phyloP scores from a whole-genome alignment of 2,113 vertebrate genomes.

The Dipodomys merriami region DNA sequence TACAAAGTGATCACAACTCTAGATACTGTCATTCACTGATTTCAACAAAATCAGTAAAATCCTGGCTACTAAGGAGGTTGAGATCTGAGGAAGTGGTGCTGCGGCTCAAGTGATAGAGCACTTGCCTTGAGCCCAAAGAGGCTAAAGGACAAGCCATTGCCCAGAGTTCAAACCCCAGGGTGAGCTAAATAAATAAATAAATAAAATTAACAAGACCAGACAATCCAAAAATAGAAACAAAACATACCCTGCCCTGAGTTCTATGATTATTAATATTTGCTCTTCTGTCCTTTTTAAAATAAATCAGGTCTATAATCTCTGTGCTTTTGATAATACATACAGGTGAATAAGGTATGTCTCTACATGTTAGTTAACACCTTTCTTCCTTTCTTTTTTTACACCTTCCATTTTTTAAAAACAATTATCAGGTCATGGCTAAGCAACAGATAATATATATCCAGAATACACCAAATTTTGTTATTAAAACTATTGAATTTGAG shows the following conservation, averaged over 20 bases:
- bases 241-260: background rate
- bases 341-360: background rate
- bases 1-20: background rate
- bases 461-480: background rate
- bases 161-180: too few species aligned
- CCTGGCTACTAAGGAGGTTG: too few species aligned
- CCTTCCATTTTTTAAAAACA: background rate
- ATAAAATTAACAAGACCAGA: background rate
- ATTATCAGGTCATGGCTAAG: background rate
- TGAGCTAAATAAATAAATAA: too few species aligned
- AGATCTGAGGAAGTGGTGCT: too few species aligned
- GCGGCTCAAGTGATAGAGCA: too few species aligned
- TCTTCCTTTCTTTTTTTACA: background rate
- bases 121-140: too few species aligned
- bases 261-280: too few species aligned
- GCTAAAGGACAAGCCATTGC: too few species aligned
- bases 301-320: background rate
- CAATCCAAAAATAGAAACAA: background rate
- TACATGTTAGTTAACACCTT: background rate
- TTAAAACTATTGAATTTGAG: background rate
- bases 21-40: background rate
- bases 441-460: background rate
- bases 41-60: too few species aligned
- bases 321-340: background rate
- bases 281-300: background rate